Percentiles rank a stretch among this genome's conserved stretches.
Conservation (phyloP, 2,113 vertebrate species). For the Piprites chloris region DNA sequence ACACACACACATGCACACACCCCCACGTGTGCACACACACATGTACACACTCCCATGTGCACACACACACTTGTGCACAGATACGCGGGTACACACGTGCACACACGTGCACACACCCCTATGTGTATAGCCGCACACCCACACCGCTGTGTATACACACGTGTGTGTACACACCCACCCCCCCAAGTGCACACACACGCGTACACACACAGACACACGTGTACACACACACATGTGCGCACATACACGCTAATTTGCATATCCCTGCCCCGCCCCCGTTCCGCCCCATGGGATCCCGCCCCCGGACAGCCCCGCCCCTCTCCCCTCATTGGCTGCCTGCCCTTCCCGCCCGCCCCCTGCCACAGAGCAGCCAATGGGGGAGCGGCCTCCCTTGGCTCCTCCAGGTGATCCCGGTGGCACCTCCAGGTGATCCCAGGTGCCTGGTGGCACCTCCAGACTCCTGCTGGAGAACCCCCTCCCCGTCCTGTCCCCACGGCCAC, state of each 20-base stretch:
- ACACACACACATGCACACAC: too few relatives aligned
- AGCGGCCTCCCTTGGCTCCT: neutral
- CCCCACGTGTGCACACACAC: neutral
- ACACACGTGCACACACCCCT: neutral
- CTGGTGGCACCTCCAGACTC: too few relatives aligned
- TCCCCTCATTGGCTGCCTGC: neutral
- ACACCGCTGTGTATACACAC: too few relatives aligned
- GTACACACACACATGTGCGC: neutral
- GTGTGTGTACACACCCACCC: too few relatives aligned
- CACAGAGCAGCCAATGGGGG: neutral
- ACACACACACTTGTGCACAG: too few relatives aligned
- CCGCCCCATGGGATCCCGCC: neutral
- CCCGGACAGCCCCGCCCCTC: neutral
- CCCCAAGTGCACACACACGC: too few relatives aligned
- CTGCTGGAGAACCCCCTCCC: neutral
- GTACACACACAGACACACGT: neutral
- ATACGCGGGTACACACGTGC: too few relatives aligned
- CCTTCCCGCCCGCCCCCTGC: neutral
- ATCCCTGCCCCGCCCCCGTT: neutral
- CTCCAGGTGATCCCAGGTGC: too few relatives aligned
- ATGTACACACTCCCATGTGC: fast-evolving
- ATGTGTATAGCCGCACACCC: too few relatives aligned
- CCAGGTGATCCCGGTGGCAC: too few relatives aligned
- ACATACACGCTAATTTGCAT: neutral
- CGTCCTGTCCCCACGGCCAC: too few relatives aligned